Base-by-base conservation (phyloP, 2,113 vertebrate species). In the Gopherus evgoodei region DNA sequence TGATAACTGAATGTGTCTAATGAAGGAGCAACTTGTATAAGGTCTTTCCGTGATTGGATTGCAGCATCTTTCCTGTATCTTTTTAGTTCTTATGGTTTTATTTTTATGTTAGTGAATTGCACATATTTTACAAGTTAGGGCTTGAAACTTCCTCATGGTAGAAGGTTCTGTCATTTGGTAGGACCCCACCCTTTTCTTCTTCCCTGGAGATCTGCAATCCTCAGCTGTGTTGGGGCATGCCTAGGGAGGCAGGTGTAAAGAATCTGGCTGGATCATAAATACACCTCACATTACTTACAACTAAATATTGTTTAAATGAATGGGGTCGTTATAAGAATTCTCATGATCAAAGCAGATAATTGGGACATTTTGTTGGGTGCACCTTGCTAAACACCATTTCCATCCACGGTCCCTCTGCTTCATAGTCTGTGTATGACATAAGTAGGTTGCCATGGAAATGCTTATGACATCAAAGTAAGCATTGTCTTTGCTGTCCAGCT, bases 81-180 rank as follows among this genome's bases (percentile, higher is more conserved):
- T 93, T 88, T 25, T 16, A 88, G 92, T 89, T 95, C 84, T 62
- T 84, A 50, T 93, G 90, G 90, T 42, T 94, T 82, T 85, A 75
- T 93, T 95, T 95, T 93, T 93, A 96, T 90, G 88, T 80, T 62
- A 82, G 69, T 78, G 81, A 29, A 35, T 83, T 94, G 59, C 54
- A 81, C 87, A 90, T 90, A 91, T 94, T 96, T 97, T 96, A 96
- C 96, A 97, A 95, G 97, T 96, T 96, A 89, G 85, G 90, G 86
- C 97, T 97, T 97, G 97, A 97, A 97, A 87, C 92, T 92, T 94
- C 90, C 92, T 96, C 83, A 81, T 91, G 2, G 1, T 82, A 81
- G 87, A 89, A 96, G 81, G 78, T 94, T 95, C 93, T 97, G 88
- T 97, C 95, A 96, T 96, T 95, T 96, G 91, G 81, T 90, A 92